These are phyloP conservation scores for Channa maculata DNA, from an alignment of 2,113 vertebrate genomes.

Conservation along the genomic window DNA sequence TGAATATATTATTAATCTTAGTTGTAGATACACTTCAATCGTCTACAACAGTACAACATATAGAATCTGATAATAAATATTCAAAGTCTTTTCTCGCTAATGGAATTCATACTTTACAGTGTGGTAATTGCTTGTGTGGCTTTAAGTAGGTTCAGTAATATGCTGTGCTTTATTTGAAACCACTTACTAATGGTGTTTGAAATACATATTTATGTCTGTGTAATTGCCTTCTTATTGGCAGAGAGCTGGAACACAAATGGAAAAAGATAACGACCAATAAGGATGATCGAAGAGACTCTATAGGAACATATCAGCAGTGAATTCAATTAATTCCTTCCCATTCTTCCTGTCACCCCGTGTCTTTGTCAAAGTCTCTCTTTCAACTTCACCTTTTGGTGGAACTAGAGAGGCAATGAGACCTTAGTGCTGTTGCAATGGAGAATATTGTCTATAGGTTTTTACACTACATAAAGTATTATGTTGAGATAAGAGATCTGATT, in stretches of 20 bases:
- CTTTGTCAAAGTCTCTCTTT: slow-evolving; percentile 15
- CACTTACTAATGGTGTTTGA: slow-evolving; percentile 46
- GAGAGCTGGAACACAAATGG: slow-evolving; percentile 19
- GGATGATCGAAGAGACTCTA: slow-evolving; percentile 26
- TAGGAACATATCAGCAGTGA: slow-evolving; percentile 36
- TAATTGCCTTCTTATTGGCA: slow-evolving; percentile 38
- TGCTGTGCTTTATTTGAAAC: slow-evolving; percentile 30
- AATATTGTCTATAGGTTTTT: neutral
- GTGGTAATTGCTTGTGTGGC: no score
- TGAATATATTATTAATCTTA: neutral
- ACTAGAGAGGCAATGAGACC: slow-evolving; percentile 6
- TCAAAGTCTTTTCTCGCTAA: no score
- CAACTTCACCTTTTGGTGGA: neutral
- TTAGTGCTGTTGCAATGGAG: neutral
- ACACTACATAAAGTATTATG: no score
- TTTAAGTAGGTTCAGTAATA: slow-evolving; percentile 21
- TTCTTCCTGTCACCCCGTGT: slow-evolving; percentile 2
- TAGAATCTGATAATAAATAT: no score
- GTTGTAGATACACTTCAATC: no score
- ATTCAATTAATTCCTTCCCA: slow-evolving; percentile 39
- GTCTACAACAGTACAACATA: no score
- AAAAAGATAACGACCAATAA: slow-evolving; percentile 46
- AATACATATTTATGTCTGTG: slow-evolving; percentile 48
- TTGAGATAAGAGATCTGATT: no score
- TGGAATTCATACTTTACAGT: no score